Evolutionary conservation across 92 coral and sea anemone species (phyloP).

Genomic region (Heliopora coerulea): DNA sequence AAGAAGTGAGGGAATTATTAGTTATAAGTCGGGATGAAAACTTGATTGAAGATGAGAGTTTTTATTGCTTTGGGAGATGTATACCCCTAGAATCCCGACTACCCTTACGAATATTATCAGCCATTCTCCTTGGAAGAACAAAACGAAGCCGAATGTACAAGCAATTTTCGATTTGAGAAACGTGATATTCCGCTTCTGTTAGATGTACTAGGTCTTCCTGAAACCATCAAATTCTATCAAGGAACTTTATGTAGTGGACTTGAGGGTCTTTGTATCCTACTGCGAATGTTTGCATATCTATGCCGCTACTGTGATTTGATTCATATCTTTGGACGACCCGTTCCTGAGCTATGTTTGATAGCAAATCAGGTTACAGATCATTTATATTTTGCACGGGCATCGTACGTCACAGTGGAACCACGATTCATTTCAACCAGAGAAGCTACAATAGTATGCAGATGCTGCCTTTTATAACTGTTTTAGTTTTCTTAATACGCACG

Average conservation of each 20-base stretch:
- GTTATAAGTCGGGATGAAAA: background rate
- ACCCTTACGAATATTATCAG: conserved; percentile 13
- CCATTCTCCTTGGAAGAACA: background rate
- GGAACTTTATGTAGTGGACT: conserved; percentile 19
- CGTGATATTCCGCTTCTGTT: background rate
- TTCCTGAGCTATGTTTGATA: conserved; percentile 21
- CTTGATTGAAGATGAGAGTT: conserved; percentile 11
- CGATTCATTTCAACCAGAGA: background rate
- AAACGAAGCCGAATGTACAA: conserved; percentile 13
- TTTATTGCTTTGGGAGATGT: background rate
- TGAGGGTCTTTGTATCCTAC: conserved; percentile 10
- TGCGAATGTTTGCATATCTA: conserved; percentile 14
- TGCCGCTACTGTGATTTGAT: conserved; percentile 18
- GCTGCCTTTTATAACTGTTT: conserved; percentile 27
- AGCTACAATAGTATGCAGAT: conserved; percentile 19
- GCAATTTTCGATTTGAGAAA: conserved; percentile 14
- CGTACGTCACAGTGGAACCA: conserved; percentile 15
- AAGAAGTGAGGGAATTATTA: background rate
- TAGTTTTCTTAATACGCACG: too few relatives aligned
- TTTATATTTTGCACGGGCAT: conserved; percentile 2
- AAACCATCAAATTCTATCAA: conserved; percentile 7
- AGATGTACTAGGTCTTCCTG: conserved; percentile 7
- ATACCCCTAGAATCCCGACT: conserved; percentile 3
- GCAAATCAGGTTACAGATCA: conserved; percentile 4
- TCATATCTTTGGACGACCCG: conserved; percentile 8